Evolutionary conservation across 2,888 invertebrate genomes (phyloP), one percentile per base, ranked within the genome.

Genomic region (Mimas tiliae): DNA sequence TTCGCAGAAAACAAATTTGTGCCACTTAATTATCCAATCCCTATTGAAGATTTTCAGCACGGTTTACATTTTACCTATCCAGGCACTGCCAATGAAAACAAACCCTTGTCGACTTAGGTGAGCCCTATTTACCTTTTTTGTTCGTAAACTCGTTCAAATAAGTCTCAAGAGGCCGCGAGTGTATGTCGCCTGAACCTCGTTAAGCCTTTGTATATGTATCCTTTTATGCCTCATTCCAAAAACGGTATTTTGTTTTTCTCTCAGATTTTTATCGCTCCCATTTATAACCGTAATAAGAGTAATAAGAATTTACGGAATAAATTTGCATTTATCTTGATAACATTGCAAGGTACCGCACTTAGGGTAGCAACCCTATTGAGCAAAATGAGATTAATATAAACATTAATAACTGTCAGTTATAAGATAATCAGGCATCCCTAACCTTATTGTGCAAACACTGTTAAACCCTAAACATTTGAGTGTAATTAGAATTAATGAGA

Each of bases 401-500:
- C 58, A 58, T 58, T 58, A 58, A 42, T 64, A 77, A 79, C 38
- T 58, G 58, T 58, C 58, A 55, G 55, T 55, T 38, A 78, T 79
- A 19, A 42, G 75, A 75, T 74, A 80, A 80, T 78, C 74, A 78
- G 77, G 67, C 78, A 74, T 72, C 71, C 70, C 71, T 70, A 69
- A 73, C 75, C 74, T 79, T 76, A 81, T 80, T 80, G 77, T 78
- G 78, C 75, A 76, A 58, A 42, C 58, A 19, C 58, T 77, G 77
- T 79, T 80, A 84, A 86, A 83, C 82, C 79, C 78, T 75, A 80
- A 85, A 84, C 79, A 83, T 84, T 86, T 83, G 82, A 77, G 79
- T 75, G 80, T 87, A 86, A 89, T 89, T 88, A 87, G 80, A 85
- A 86, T 86, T 88, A 88, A 89, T 84, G 86, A 89, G 86, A 86